phyloP scores from a whole-genome alignment of 2,797 vertebrate species.

The Percopsis omiscomaycus region DNA sequence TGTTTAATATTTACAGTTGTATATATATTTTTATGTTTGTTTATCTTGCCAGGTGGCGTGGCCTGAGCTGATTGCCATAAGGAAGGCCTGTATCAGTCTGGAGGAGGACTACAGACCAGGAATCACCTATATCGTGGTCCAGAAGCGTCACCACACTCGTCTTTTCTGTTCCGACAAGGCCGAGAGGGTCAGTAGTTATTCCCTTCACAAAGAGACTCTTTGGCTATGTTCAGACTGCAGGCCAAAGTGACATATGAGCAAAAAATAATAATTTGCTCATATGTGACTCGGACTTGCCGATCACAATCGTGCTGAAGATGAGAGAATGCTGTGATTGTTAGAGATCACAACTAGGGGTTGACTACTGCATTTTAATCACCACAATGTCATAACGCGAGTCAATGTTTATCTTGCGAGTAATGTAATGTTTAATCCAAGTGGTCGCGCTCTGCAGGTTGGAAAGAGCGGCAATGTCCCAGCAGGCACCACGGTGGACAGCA shows the following conservation, averaged over 20 bases:
- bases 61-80: slow-evolving; percentile 97
- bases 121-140: slow-evolving; percentile 98
- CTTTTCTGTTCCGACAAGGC: slow-evolving; percentile 98
- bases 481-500: slow-evolving; percentile 97
- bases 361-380: no score
- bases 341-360: no score
- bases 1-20: no score
- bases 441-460: slow-evolving; percentile 82
- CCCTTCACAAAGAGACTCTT: not conserved
- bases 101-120: slow-evolving; percentile 98
- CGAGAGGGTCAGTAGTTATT: slow-evolving; percentile 84
- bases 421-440: not conserved
- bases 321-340: no score
- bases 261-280: no score
- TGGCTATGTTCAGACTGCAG: no score
- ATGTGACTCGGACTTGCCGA: no score
- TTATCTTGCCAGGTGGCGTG: slow-evolving; percentile 86
- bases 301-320: no score
- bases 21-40: not conserved
- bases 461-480: slow-evolving; percentile 98
- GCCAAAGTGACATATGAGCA: no score
- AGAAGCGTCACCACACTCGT: slow-evolving; percentile 97
- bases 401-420: no score
- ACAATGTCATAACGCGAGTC: no score
- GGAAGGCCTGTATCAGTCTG: slow-evolving; percentile 97